Percentiles rank a stretch among this genome's conserved stretches.
Conservation (phyloP, 1,140 invertebrate species). For the Meteorus sp. region DNA sequence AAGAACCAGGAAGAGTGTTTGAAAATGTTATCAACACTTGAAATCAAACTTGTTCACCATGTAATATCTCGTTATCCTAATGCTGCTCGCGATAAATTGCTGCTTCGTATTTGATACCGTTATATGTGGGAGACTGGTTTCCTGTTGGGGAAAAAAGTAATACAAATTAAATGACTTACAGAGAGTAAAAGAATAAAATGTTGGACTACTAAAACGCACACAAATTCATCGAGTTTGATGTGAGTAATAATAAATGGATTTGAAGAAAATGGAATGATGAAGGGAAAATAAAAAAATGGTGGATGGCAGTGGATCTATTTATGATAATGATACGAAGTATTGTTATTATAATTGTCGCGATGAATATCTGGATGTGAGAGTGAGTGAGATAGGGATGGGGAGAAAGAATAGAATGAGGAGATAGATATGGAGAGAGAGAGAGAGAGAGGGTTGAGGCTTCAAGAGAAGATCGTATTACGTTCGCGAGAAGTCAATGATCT, state of each 20-base stretch:
- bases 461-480: constrained; percentile 40
- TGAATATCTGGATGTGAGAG: constrained; percentile 8
- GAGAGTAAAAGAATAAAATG: not conserved
- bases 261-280: not conserved
- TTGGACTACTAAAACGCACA: not conserved
- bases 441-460: too few relatives aligned
- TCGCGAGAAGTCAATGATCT: constrained; percentile 49
- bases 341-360: constrained; percentile 24
- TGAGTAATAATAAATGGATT: not conserved
- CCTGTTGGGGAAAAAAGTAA: constrained; percentile 6
- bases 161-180: not conserved
- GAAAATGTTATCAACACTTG: constrained; percentile 1
- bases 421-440: not conserved
- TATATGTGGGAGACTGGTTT: constrained; percentile 20
- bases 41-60: constrained; percentile 13
- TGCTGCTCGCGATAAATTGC: constrained; percentile 8
- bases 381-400: not conserved
- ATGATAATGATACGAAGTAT: not conserved
- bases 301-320: constrained; percentile 3
- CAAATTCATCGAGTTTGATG: not conserved
- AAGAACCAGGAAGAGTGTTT: constrained; percentile 13
- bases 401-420: not conserved
- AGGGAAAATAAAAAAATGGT: too few relatives aligned
- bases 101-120: constrained; percentile 14
- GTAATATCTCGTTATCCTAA: constrained; percentile 19